Base-by-base conservation (phyloP, 2,888 invertebrate species). In the Steromphala cineraria region DNA sequence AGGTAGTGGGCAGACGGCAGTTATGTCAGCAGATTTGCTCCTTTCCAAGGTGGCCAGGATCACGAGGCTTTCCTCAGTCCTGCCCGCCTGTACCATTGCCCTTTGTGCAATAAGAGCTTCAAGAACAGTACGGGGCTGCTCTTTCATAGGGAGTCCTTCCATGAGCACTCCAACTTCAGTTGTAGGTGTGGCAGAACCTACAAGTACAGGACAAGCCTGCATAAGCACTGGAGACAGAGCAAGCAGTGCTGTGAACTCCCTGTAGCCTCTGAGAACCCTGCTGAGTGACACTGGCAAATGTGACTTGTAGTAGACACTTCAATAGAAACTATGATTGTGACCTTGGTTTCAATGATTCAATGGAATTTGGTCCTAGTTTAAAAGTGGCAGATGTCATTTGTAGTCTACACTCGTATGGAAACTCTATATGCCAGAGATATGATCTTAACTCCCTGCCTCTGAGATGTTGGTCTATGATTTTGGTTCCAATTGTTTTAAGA, bases 141-240 rank as follows among this genome's bases (percentile, higher is more conserved):
- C 31, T 71, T 71, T 71, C 71, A 71, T 31, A 31, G n/a, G 71
- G 71, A 71, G 19, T 71, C 71, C 15, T 31, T 71, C 36, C 71
- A 71, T 13, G 71, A 71, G 19, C 31, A 36, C 31, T 19, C 36
- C 15, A 17, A 19, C n/a, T 71, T 71, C 71, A 31, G 31, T 36
- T 71, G 71, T 71, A 36, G 28, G 28, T 71, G 71, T 71, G 71
- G 71, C 40, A 71, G 40, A 19, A 36, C 36, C 1, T 71, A 71
- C 36, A 71, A 71, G 19, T 71, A 71, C 40, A 71, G 71, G 31
- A 71, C 71, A 17, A 36, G 71, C 19, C 40, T 71, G 19, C 71
- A 71, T 31, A 36, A 28, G n/a, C 71, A 71, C 36, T 36, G 28
- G 31, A 28, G 71, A 15, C 28, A 71, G 13, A 46, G 46, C 46